Evolutionary conservation across 1,140 invertebrate genomes (phyloP), one percentile per base, ranked within the genome.

Genomic region (Cylas formicarius): DNA sequence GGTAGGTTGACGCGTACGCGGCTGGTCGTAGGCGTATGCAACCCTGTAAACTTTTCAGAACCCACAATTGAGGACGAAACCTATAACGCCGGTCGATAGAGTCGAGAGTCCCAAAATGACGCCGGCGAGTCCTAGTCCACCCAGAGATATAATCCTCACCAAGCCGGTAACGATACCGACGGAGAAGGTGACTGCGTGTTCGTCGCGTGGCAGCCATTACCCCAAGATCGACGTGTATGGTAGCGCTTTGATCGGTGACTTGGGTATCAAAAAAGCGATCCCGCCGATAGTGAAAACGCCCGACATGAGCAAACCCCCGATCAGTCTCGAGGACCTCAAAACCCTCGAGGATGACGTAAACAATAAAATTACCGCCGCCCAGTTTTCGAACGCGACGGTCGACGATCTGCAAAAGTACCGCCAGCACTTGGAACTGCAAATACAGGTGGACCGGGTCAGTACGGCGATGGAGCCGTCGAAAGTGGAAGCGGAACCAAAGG

Each of bases 101-200:
- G 37, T 19, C 11, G 37, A 45, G 18, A 44, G 43, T 18, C 36
- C 46, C 7, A 27, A 62, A 1, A 60, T 65, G 24, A 68, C 68
- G 4, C 69, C 69, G 2, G 60, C 60, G 2, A 70, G 68, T 48
- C 69, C 69, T 2, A 69, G 63, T 58, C 66, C 68, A 16, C 57
- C 65, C 44, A 5, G 47, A 52, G 44, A 51, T 46, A 19, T 51
- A 27, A 8, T 31, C 18, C 32, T 18, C 19, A 42, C 33, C 0
- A 52, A 41, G 28, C 67, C 68, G 2, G 58, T 68, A 37, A 57
- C 66, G 31, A 69, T 70, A 33, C 68, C 68, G 1, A 67, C 62
- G 0, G 68, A 69, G 48, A 48, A 62, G 65, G 13, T 49, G 26
- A 33, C 16, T 13, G 7, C 17, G 2, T 3, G 21, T 16, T 21